These are phyloP conservation scores for Brotogeris chrysoptera DNA, from an alignment of 2,797 vertebrate genomes.

Conservation along the genomic window DNA sequence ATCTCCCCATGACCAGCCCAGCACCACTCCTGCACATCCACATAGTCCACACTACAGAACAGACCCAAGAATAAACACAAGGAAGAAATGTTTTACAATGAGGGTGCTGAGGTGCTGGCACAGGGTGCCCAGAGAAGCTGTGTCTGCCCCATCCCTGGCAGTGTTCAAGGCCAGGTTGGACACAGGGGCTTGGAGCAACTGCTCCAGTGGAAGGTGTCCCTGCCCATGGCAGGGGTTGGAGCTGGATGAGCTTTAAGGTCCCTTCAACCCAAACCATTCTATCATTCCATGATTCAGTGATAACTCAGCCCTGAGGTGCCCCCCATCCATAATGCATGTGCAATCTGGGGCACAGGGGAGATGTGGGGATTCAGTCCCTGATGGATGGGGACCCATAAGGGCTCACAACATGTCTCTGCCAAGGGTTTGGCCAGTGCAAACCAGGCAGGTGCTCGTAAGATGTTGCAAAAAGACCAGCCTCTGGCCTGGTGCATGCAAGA, in stretches of 20 bases:
- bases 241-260: background rate
- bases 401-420: background rate
- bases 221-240: fast-evolving
- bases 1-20: background rate
- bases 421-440: background rate
- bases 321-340: background rate
- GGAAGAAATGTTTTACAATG: fast-evolving
- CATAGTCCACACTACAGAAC: fast-evolving
- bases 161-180: fast-evolving
- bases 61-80: fast-evolving
- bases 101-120: fast-evolving
- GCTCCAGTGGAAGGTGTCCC: fast-evolving
- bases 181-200: fast-evolving
- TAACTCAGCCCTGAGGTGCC: fast-evolving
- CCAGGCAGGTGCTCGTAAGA: fast-evolving
- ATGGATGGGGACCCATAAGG: fast-evolving
- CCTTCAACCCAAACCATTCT: background rate
- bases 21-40: background rate
- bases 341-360: background rate
- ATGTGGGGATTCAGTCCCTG: fast-evolving
- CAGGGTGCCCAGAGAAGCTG: background rate
- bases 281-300: background rate
- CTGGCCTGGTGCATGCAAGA: background rate
- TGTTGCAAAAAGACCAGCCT: background rate
- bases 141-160: background rate